phyloP scores from a whole-genome alignment of 1,140 invertebrate genomes.

The Drosophila biarmipes region DNA sequence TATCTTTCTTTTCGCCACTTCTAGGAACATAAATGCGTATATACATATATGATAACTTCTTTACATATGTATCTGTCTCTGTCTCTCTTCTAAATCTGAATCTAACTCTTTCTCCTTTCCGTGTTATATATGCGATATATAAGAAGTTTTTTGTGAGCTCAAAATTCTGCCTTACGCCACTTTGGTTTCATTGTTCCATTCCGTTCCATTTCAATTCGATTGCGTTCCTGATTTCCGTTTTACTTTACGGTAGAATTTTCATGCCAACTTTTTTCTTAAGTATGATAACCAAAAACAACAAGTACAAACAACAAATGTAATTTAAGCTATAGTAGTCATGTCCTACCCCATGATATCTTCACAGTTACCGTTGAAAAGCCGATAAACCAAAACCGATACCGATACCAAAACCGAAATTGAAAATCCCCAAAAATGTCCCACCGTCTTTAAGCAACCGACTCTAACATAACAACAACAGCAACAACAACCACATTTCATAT shows the following conservation, averaged over 20 bases:
- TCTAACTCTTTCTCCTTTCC: conserved; percentile 21
- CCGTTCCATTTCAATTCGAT: conserved; percentile 3
- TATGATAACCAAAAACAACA: conserved; percentile 56
- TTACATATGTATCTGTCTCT: conserved; percentile 23
- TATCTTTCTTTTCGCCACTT: conserved; percentile 16
- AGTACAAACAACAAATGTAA: conserved; percentile 49
- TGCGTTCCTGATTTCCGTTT: conserved; percentile 21
- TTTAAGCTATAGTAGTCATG: conserved; percentile 38
- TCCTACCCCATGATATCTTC: conserved; percentile 38
- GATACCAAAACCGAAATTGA: conserved; percentile 17
- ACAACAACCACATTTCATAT: conserved; percentile 82
- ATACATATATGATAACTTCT: conserved; percentile 28
- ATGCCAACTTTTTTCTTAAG: conserved; percentile 37
- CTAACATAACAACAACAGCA: conserved; percentile 73
- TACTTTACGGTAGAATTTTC: conserved; percentile 18
- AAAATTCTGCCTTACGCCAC: conserved; percentile 17
- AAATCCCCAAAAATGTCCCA: conserved; percentile 12
- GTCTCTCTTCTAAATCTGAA: conserved; percentile 25
- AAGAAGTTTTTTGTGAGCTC: conserved; percentile 27
- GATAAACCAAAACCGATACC: conserved; percentile 8
- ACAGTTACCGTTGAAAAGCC: conserved; percentile 26
- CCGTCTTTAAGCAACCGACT: conserved; percentile 44
- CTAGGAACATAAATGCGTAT: conserved; percentile 11
- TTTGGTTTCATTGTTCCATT: conserved; percentile 14
- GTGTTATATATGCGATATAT: conserved; percentile 16